Conservation (phyloP, 2,113 vertebrate species). For the Pangasianodon gigas region DNA sequence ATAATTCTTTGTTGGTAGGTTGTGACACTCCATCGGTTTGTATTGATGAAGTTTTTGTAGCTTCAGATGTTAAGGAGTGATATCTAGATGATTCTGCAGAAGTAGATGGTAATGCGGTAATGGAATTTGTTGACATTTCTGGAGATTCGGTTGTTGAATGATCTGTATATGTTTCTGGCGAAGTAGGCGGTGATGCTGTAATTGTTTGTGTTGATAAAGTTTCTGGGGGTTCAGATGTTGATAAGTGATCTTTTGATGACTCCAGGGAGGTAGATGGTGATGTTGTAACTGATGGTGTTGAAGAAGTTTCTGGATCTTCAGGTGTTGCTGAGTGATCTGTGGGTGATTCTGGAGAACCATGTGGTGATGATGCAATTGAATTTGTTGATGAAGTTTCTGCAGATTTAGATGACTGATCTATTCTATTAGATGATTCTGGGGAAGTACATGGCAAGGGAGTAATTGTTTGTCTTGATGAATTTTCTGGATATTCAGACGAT, state of each 20-base stretch:
- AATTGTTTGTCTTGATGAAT: too few species aligned
- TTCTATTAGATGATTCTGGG: background rate
- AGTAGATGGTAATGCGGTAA: background rate
- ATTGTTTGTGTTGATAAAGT: background rate
- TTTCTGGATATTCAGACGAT: too few species aligned
- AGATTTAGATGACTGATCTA: too few species aligned
- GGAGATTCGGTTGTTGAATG: background rate
- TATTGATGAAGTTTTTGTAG: background rate
- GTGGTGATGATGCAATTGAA: background rate
- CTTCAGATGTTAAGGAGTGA: background rate
- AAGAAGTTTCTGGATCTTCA: too few species aligned
- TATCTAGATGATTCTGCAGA: background rate
- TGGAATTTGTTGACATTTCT: background rate
- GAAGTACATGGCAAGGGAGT: background rate
- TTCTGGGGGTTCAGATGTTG: background rate
- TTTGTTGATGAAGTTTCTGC: background rate
- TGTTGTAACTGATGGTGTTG: background rate
- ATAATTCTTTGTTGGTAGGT: background rate
- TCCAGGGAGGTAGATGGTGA: background rate
- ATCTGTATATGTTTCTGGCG: background rate
- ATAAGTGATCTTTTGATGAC: background rate
- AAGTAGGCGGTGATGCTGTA: background rate
- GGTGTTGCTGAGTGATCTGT: background rate
- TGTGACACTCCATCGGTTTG: background rate
- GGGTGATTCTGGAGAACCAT: background rate